A percentile compares a stretch with the other conserved stretches of the same genome.
phyloP scores from a whole-genome alignment of 92 coral and sea anemone genomes.

The Porites divaricata region DNA sequence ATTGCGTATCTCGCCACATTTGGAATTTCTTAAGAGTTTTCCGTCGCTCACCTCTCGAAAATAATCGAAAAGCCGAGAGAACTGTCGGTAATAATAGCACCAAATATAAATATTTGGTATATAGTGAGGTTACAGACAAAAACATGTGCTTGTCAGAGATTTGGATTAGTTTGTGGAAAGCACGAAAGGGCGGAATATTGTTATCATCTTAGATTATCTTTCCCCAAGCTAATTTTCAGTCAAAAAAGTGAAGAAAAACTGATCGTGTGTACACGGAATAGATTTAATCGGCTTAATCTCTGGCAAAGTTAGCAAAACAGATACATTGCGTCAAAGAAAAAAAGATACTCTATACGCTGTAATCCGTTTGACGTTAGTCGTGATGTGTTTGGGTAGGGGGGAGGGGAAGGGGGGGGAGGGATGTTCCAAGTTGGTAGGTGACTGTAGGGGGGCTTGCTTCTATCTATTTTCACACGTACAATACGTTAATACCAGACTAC shows the following conservation, averaged over 20 bases:
- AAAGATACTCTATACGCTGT: background rate
- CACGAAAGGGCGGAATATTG: background rate
- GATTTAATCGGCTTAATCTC: background rate
- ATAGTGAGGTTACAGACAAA: background rate
- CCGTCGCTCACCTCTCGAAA: no score
- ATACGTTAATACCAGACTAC: no score
- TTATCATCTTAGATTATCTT: background rate
- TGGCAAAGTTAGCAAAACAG: background rate
- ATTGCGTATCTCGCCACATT: no score
- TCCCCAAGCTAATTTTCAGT: conserved; percentile 3
- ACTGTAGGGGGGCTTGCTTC: no score
- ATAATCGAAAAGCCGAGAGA: no score
- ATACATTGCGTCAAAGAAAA: background rate
- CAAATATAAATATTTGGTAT: background rate
- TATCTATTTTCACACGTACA: no score
- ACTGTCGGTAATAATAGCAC: background rate
- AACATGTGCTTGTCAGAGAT: background rate
- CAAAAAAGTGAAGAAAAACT: background rate
- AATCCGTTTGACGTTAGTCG: background rate
- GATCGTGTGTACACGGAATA: background rate
- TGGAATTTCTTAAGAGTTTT: no score
- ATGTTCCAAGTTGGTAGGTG: no score
- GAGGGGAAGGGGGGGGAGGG: no score
- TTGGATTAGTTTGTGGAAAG: background rate
- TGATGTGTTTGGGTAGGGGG: no score